phyloP scores from a whole-genome alignment of 2,113 vertebrate genomes.

The Perognathus longimembris region DNA sequence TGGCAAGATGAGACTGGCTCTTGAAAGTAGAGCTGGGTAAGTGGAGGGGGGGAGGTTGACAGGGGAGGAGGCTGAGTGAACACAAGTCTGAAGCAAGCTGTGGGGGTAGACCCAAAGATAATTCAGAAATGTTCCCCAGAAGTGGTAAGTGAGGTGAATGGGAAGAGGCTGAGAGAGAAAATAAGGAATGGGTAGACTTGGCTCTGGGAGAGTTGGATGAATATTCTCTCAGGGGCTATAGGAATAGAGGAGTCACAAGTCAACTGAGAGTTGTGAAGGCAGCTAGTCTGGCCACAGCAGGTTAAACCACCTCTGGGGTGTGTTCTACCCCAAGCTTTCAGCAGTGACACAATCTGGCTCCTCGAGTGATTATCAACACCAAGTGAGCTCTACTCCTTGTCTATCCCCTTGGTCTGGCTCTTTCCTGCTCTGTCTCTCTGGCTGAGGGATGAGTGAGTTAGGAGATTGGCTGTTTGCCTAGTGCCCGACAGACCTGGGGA shows the following conservation, averaged over 20 bases:
- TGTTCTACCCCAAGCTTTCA: constrained; percentile 29
- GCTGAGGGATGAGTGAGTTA: neutral
- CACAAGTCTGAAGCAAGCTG: neutral
- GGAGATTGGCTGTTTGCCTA: neutral
- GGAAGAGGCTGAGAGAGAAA: neutral
- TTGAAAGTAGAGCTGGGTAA: neutral
- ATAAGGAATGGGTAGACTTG: neutral
- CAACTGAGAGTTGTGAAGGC: neutral
- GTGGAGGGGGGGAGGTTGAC: too few relatives aligned
- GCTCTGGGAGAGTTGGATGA: neutral
- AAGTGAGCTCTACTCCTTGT: neutral
- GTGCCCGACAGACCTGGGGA: neutral
- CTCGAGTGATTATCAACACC: neutral
- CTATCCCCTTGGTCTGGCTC: neutral
- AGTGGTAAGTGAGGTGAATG: neutral
- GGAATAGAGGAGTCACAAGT: neutral
- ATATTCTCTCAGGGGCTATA: neutral
- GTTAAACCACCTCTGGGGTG: constrained; percentile 43
- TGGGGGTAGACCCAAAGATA: neutral
- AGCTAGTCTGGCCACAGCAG: neutral
- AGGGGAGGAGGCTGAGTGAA: neutral
- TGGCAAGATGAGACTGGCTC: constrained; percentile 66
- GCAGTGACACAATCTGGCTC: neutral
- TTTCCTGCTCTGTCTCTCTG: neutral
- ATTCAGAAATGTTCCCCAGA: neutral